These are phyloP conservation scores for Gasterosteus aculeatus DNA, from an alignment of 2,113 vertebrate genomes.

Conservation along the genomic window DNA sequence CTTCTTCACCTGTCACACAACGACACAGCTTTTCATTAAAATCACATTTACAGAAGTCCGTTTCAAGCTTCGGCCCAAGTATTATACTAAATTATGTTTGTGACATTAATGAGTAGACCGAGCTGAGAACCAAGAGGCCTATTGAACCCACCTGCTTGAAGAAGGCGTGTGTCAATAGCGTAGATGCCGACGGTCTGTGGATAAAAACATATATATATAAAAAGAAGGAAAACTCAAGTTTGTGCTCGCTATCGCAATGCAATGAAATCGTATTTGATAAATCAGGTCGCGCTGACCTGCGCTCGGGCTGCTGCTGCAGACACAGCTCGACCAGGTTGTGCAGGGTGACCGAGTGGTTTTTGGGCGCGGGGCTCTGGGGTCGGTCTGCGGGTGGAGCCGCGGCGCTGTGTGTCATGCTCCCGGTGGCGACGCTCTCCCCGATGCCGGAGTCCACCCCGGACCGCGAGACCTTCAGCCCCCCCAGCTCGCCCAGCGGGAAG, in stretches of 20 bases:
- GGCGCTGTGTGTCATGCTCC: constrained; percentile 87
- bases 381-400: constrained; percentile 86
- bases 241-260: not conserved
- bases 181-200: constrained; percentile 89
- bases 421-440: constrained; percentile 88
- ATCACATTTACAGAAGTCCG: not conserved
- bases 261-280: not conserved
- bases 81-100: not conserved
- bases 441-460: constrained; percentile 96
- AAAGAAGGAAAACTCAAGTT: not conserved
- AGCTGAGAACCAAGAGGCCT: not conserved
- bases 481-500: constrained; percentile 86
- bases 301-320: constrained; percentile 92
- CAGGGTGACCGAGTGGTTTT: constrained; percentile 92
- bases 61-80: too few species aligned
- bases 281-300: constrained; percentile 62
- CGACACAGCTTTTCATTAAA: constrained; percentile 3
- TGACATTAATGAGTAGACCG: not conserved
- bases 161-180: constrained; percentile 91
- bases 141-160: constrained; percentile 89
- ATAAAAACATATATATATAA: constrained; percentile 26
- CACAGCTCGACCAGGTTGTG: constrained; percentile 94
- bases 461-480: constrained; percentile 89
- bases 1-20: constrained; percentile 87
- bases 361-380: constrained; percentile 87